A percentile compares a stretch with the other conserved stretches of the same genome.
These are phyloP conservation scores for Ictidomys tridecemlineatus DNA, from an alignment of 2,113 vertebrate species.

Conservation along the genomic window DNA sequence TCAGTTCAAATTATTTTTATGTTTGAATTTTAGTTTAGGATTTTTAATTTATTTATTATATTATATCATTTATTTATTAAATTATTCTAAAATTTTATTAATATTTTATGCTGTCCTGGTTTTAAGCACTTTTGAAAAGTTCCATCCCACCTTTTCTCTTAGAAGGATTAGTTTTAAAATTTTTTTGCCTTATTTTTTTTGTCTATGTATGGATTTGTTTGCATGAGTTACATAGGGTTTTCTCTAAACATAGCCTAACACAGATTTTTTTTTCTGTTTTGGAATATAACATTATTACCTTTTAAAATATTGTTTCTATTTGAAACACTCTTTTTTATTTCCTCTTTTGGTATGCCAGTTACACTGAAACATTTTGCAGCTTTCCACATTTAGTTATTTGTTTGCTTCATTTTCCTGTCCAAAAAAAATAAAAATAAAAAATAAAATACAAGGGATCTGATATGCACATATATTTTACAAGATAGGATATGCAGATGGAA, in stretches of 20 bases:
- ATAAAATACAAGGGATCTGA: not conserved
- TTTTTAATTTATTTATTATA: too few species aligned
- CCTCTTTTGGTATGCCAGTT: not conserved
- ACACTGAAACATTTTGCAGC: too few species aligned
- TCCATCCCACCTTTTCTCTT: too few species aligned
- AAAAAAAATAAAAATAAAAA: not conserved
- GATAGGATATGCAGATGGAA: not conserved
- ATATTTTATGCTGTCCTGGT: too few species aligned
- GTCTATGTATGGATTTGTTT: not conserved
- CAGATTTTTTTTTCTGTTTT: not conserved
- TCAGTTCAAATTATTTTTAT: not conserved
- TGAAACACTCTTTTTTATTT: not conserved
- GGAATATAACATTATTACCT: not conserved
- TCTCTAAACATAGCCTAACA: not conserved
- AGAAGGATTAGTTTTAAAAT: not conserved
- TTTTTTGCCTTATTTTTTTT: not conserved
- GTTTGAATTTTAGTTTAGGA: not conserved
- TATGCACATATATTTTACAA: not conserved
- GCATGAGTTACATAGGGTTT: not conserved
- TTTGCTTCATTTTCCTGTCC: not conserved
- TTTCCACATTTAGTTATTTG: not conserved
- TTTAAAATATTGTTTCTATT: not conserved
- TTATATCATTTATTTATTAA: too few species aligned
- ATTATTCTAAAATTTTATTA: too few species aligned
- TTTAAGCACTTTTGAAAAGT: too few species aligned